Base-by-base conservation (phyloP, 1,140 invertebrate species). In the Hyphantria cunea region DNA sequence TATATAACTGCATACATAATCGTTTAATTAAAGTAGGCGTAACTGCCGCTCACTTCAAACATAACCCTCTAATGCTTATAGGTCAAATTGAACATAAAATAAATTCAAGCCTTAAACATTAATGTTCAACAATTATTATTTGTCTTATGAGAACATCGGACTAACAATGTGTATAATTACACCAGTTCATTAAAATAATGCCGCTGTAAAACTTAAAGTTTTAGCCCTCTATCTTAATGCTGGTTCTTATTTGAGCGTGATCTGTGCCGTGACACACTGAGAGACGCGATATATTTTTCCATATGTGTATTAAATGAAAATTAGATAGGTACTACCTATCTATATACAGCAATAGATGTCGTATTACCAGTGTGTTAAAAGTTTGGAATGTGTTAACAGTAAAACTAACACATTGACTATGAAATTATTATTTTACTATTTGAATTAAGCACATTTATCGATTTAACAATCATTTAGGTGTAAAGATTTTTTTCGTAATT, bases 181-280 rank as follows among this genome's bases (percentile, higher is more conserved):
- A 3, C 33, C 49, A 66, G 52, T 66, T 50, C 58, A 67, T 73
- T 65, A 65, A 73, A 70, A 73, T 70, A 66, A 70, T 65, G 64
- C 45, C 48, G 55, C 62, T 13, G 61, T 73, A 73, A 73, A 70
- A 72, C 63, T 49, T 55, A 11, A 60, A 64, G 54, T 72, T 72
- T 70, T 47, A 56, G 17, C 12, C 33, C 45, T 10, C 9, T 15
- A 48, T 56, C 61, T 70, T 62, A 70, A 62, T 62, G 49, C 45
- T 13, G 49, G 39, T 47, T 42, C 32, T 31, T 56, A 56, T 56
- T 58, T 58, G 54, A 58, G 48, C 54, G 25, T 32, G 45, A 33
- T 17, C 17, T 48, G 33, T 13, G 50, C 17, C 12, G 31, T 12
- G 10, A 10, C 45, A 58, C 33, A 58, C 44, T 31, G 45, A 7